Base-by-base conservation (phyloP, 2,888 invertebrate species). In the Cremastinae sp. region DNA sequence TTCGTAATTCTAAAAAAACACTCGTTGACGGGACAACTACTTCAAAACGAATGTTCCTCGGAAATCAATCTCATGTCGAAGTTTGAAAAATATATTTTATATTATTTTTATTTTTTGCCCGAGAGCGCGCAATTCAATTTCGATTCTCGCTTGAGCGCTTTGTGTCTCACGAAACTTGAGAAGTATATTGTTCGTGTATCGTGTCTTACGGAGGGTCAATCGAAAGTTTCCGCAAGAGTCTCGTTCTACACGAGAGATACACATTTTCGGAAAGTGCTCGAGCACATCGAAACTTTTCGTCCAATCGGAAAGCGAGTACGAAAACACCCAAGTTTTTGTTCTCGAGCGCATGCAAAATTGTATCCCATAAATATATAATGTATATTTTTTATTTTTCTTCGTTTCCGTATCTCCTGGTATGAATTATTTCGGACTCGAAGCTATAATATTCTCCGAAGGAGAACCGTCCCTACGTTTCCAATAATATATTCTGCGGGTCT, bases 241-340 rank as follows among this genome's bases (percentile, higher is more conserved):
- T 43, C 14, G 14, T 22, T 16, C 45, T 20, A 62, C 22, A 61
- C 38, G 22, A 28, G 16, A 34, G 9, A 41, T 34, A 66, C 12
- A 34, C 43, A n/a, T 41, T 12, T 47, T 16, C 12, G 20, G 20
- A 72, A 72, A 38, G 7, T 12, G 16, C 28, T 56, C 56, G 59
- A 56, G 64, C 56, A 64, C 49, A 72, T 64, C 56, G 64, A 38
- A 49, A 36, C 49, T 62, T 54, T 38, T 56, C n/a, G 18, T 36
- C 12, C n/a, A 12, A 34, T 8, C 10, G 22, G 28, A 5, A 14
- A 12, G 28, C 10, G 2, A 22, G 56, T 38, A 34, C 36, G 10
- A 59, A 61, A n/a, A 14, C 14, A 0, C 12, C 41, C 16, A 64
- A 64, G 47, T 72, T 72, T 58, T 28, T 41, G 1, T 9, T 16